Base-by-base conservation (phyloP, 1,140 invertebrate genomes). In the Macrosteles quadrilineatus region DNA sequence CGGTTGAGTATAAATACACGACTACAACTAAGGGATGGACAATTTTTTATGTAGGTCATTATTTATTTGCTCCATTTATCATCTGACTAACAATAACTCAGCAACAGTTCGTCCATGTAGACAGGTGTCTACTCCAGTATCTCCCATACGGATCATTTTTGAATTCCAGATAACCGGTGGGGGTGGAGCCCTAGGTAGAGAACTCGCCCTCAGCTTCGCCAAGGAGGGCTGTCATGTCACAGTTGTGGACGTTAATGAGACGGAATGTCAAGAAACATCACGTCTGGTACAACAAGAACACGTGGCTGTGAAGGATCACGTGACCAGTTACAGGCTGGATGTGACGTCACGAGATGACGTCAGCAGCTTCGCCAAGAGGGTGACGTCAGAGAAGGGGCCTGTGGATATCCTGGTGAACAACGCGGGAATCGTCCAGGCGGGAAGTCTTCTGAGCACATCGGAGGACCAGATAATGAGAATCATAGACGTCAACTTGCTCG, bases 161-260 rank as follows among this genome's bases (percentile, higher is more conserved):
- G n/a, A n/a, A 50, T 77, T 80, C 40, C 75, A 90, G 88, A 82
- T 91, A 14, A 86, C 90, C 64, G 90, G 90, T 31, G 85, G 88
- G 59, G 89, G 88, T 31, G 80, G 88, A 76, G 90, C 90, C 17
- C 82, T 92, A 45, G 90, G 90, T 0, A 81, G 83, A 74, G 87
- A 90, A 77, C 80, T 91, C 57, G 86, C 88, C 0, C 80, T 88
- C 69, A 84, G 87, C 75, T 79, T 91, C 55, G 83, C 87, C 14
- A 80, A 82, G 27, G 78, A 87, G 29, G 88, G 88, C 50, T 87
- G 86, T 3, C 31, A 75, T 68, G 84, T 91, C 21, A 83, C 90
- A 29, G 88, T 89, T 73, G 83, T 90, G 27, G 90, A 92, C 76
- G 83, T 87, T 27, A 86, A 89, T 75, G 75, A 77, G 47, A 75